Base-by-base conservation (phyloP, 2,888 invertebrate genomes). In the Calameuta idolon region DNA sequence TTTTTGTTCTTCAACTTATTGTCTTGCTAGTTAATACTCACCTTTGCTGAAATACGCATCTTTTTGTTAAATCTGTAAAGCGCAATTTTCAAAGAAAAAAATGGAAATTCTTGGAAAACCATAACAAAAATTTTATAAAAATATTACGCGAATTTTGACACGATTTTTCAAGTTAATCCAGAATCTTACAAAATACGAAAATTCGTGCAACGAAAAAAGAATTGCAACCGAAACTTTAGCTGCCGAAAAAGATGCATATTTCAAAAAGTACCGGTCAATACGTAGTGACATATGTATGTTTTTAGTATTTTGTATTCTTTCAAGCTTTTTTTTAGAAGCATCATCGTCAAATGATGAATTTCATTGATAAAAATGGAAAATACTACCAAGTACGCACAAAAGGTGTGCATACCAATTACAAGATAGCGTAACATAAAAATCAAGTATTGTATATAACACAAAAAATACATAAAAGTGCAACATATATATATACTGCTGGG, bases 391-490 rank as follows among this genome's bases (percentile, higher is more conserved):
- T 83, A 85, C 85, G 87, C 87, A 87, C 86, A 86, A 85, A 33
- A 81, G 86, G 86, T 55, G 86, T 55, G 87, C 86, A 85, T 84
- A 82, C 82, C 80, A 81, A 83, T 73, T 69, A 79, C 71, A 80
- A 55, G 55, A 55, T 76, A 80, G 78, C 80, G 79, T 83, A 68
- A 83, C 80, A 79, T 81, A 80, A 81, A 55, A 81, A 77, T 76
- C 78, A 83, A 75, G 73, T 83, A 85, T 79, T 87, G 87, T 87
- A 86, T 80, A 86, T 85, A 86, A 83, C 75, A 77, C 80, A 78
- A 79, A 15, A 40, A 81, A 83, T 84, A 83, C 80, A 84, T 77
- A 84, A 83, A 80, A 83, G 76, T 37, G 33, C 69, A 76, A 78
- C 75, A 69, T 83, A 80, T 79, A 35, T 35, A 79, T 82, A 79